Conservation (phyloP, 2,888 invertebrate genomes). For the Amaurobius ferox region DNA sequence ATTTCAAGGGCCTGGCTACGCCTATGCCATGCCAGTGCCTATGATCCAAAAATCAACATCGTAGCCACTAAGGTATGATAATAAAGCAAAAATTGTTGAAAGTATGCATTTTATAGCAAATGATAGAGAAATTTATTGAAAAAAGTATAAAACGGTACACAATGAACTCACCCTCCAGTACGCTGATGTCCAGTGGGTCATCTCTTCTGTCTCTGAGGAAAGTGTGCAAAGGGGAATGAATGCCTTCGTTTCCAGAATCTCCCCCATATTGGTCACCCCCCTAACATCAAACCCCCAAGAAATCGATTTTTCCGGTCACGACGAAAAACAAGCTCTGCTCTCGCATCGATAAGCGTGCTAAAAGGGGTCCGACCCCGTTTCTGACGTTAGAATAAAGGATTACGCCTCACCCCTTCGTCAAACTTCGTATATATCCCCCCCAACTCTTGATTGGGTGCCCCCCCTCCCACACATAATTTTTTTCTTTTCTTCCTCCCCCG, state of each 20-base stretch:
- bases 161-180: conserved; percentile 5
- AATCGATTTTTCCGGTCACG: conserved; percentile 69
- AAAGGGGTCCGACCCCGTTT: conserved; percentile 44
- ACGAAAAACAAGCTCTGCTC: conserved; percentile 66
- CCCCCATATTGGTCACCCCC: conserved; percentile 25
- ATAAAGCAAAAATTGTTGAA: too few relatives aligned
- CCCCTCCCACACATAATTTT: neutral
- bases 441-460: neutral
- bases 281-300: conserved; percentile 45
- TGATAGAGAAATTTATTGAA: too few relatives aligned
- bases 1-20: too few relatives aligned
- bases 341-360: conserved; percentile 64
- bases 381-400: conserved; percentile 67
- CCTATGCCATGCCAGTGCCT: too few relatives aligned
- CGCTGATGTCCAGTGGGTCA: neutral
- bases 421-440: conserved; percentile 57
- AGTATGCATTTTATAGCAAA: too few relatives aligned
- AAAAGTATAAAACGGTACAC: too few relatives aligned
- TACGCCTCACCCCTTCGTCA: conserved; percentile 63
- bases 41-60: too few relatives aligned
- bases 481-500: neutral
- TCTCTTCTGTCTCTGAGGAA: conserved; percentile 8
- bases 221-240: conserved; percentile 35
- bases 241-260: conserved; percentile 17
- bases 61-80: too few relatives aligned